Percentiles rank a stretch among this genome's conserved stretches.
phyloP scores from a whole-genome alignment of 37 sponge, comb jelly and placozoan species.

The Petrosia ficiformis region DNA sequence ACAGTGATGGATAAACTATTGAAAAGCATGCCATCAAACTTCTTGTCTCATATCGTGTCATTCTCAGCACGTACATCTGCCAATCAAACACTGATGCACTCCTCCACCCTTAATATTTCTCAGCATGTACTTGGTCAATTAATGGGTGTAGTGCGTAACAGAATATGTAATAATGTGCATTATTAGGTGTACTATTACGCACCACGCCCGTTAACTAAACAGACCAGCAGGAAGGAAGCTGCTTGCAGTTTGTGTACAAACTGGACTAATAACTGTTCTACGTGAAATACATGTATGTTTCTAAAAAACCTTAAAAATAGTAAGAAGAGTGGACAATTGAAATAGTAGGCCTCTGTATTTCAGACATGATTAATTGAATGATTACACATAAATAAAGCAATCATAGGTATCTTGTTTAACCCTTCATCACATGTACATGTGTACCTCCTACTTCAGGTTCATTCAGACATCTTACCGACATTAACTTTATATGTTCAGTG shows the following conservation, averaged over 20 bases:
- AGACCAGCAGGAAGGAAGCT: constrained; percentile 98
- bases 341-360: too few relatives aligned
- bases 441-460: constrained; percentile 43
- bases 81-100: constrained; percentile 96
- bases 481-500: constrained; percentile 94
- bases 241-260: constrained; percentile 96
- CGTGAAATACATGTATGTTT: too few relatives aligned
- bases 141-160: too few relatives aligned
- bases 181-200: too few relatives aligned
- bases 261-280: constrained; percentile 93
- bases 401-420: constrained; percentile 42
- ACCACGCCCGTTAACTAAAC: constrained; percentile 97
- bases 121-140: too few relatives aligned
- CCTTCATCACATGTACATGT: neutral
- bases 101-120: too few relatives aligned
- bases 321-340: too few relatives aligned
- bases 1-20: constrained; percentile 87
- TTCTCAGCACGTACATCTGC: constrained; percentile 98
- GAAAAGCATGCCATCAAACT: constrained; percentile 80
- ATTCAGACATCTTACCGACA: constrained; percentile 92
- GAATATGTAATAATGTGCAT: too few relatives aligned
- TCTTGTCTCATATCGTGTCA: constrained; percentile 82
- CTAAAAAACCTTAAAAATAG: too few relatives aligned
- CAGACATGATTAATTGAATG: too few relatives aligned
- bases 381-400: too few relatives aligned